Base-by-base conservation (phyloP, 1,140 invertebrate species). In the Euwallacea fornicatus region DNA sequence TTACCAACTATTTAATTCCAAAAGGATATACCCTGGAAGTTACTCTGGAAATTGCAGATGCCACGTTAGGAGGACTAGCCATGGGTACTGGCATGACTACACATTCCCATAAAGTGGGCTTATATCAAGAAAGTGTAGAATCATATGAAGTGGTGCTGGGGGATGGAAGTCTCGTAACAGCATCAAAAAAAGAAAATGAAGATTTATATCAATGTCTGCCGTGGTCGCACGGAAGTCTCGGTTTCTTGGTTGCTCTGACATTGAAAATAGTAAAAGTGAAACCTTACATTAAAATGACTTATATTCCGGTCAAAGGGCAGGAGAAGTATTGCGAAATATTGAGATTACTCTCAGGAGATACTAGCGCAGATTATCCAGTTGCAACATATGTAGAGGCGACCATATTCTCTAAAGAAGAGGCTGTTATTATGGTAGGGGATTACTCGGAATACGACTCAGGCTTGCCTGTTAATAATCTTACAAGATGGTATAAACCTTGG, bases 401-500 rank as follows among this genome's bases (percentile, higher is more conserved):
- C 0, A 81, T 87, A 50, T 87, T 79, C 73, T 80, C 70, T 69
- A 81, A 82, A 64, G 76, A 87, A n/a, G 77, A 83, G 74, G 85
- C 85, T 41, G 86, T 87, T 7, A 78, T 87, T 41, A 86, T 86
- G 84, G 77, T 82, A 47, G 85, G 85, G 43, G 81, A 84, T 44
- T 86, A 85, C 77, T 78, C 81, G 10, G 81, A 86, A 76, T 78
- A 79, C 53, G 73, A 77, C 43, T 44, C 72, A 7, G 74, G 71
- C 42, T 56, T 78, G 7, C 60, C 83, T 76, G 78, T 86, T 13
- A 87, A 87, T 73, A 73, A 82, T 53, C 72, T 86, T 8, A 78
- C 83, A 8, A 75, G 72, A 15, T 87, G 85, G 83, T 86, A 85
- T 76, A 87, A 87, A 74, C 86, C 86, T 7, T 87, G 88, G 88